Evolutionary conservation across 2,113 vertebrate species (phyloP).

Genomic region (Dromiciops gliroides): DNA sequence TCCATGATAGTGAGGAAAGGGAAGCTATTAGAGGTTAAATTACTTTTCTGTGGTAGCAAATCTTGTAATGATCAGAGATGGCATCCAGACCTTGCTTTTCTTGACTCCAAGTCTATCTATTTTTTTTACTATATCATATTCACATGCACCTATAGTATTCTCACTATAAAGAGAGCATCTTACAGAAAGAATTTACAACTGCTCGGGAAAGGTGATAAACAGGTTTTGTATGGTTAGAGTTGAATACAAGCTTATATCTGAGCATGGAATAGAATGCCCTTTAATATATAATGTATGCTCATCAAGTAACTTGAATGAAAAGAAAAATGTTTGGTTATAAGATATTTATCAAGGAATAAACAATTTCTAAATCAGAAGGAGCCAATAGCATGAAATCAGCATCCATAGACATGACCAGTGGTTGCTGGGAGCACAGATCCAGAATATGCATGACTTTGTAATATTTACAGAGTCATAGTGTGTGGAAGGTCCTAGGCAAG

Average conservation of each 20-base stretch:
- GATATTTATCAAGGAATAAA: slow-evolving; percentile 15
- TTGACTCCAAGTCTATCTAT: too few species aligned
- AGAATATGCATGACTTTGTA: neutral
- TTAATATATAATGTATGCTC: neutral
- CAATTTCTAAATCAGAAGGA: neutral
- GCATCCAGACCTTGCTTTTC: too few species aligned
- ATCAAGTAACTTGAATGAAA: slow-evolving; percentile 23
- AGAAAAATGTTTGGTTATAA: neutral
- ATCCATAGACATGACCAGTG: neutral
- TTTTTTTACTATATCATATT: neutral
- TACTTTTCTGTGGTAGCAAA: too few species aligned
- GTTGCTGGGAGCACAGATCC: neutral
- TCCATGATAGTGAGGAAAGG: too few species aligned
- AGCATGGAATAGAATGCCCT: neutral
- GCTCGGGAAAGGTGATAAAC: neutral
- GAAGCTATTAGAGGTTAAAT: too few species aligned
- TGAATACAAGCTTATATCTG: neutral
- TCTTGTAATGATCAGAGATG: too few species aligned
- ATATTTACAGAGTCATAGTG: neutral
- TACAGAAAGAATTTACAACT: neutral
- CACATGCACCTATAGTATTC: neutral
- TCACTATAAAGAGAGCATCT: neutral
- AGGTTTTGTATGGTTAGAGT: neutral
- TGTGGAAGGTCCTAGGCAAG: neutral
- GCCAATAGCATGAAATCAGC: neutral